Conservation (phyloP, 1,140 invertebrate species). For the Heliconius congener region DNA sequence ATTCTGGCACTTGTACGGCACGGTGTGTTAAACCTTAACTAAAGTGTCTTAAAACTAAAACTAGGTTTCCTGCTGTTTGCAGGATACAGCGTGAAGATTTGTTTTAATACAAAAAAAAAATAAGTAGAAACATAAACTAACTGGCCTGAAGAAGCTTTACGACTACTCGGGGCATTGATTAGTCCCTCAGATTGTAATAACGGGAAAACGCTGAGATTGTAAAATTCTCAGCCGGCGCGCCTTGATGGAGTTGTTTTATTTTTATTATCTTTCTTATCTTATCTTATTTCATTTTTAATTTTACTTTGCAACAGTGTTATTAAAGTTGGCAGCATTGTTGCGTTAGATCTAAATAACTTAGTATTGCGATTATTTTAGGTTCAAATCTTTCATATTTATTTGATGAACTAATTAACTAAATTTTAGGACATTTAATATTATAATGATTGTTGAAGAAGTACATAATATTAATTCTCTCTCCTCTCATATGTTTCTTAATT, state of each 20-base stretch:
- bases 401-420: too few species aligned
- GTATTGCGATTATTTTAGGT: neutral
- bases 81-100: too few species aligned
- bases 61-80: too few species aligned
- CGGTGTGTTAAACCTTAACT: too few species aligned
- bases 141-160: neutral
- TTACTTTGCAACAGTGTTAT: neutral
- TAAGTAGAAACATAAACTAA: conserved; percentile 2
- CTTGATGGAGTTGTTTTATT: neutral
- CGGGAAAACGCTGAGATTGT: conserved; percentile 8
- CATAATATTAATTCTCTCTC: too few species aligned
- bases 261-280: conserved; percentile 4
- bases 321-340: neutral
- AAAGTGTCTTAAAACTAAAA: too few species aligned
- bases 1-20: too few species aligned
- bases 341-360: neutral
- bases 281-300: conserved; percentile 2
- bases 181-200: conserved; percentile 6
- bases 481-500: too few species aligned
- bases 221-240: conserved; percentile 5
- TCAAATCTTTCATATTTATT: neutral
- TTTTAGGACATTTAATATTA: too few species aligned
- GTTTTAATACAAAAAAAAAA: neutral
- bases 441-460: too few species aligned
- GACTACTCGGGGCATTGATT: conserved; percentile 4